Evolutionary conservation across 37 sponge, comb jelly and placozoan species (phyloP), one percentile per base, ranked within the genome.

Genomic region (Cliona cf. orientalis): DNA sequence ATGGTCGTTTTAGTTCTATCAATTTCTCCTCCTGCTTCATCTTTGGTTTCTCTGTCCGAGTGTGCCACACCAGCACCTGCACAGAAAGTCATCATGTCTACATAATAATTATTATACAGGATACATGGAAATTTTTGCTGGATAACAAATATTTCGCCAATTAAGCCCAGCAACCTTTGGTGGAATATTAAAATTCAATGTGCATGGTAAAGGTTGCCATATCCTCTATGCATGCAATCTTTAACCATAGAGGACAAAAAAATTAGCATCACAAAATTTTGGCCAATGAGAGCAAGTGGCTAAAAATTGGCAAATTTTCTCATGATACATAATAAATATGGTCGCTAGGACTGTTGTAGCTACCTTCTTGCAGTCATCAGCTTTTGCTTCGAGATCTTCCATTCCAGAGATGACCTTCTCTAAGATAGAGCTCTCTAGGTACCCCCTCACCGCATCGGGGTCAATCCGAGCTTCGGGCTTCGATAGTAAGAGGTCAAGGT

Each of bases 11-110:
- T 43, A 29, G 33, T 67, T 77, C 21, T 22, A 70, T 66, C 29
- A 91, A 74, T 36, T 21, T 37, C 5, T 71, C 60, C 69, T 91
- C 92, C 21, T 82, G 56, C 26, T 76, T 87, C 92, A 92, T 87
- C 21, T 83, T 58, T 17, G 88, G 87, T 3, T 61, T 61, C 59
- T 86, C 92, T 46, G 95, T 95, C 53, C 86, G 57, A 12, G 95
- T 95, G 78, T 95, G 95, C 95, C 95, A 94, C 45, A 94, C 95
- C 31, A 88, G 44, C 0, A 94, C 86, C 87, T 89, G 49, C 1
- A 46, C 17, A 66, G 35, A 26, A 11, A 56, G n/a, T 3, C n/a
- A 23, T 45, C 9, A 69, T 26, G 49, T 5, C 9, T n/a, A n/a
- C n/a, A n/a, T n/a, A n/a, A n/a, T n/a, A n/a, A n/a, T n/a, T n/a